Evolutionary conservation across 2,113 vertebrate genomes (phyloP), one percentile per base, ranked within the genome.

Genomic region (Thalassarche chlororhynchos): DNA sequence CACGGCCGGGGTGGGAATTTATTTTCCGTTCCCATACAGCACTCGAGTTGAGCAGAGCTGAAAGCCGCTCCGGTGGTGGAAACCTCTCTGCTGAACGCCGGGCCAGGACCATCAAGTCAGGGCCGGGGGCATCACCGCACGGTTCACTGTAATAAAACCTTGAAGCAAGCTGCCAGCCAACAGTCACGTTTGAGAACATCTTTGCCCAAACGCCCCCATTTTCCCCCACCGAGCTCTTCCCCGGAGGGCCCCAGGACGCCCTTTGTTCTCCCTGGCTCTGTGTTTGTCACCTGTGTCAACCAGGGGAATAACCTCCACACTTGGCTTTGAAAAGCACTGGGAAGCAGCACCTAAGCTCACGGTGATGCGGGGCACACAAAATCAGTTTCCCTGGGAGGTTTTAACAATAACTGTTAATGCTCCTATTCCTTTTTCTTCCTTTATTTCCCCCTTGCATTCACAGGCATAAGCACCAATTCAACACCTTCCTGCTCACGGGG

Each of bases 81-180:
- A 28, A 4, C 0, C 6, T 21, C 21, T 6, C 42, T 0, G 23
- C 66, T 19, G 31, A 34, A 12, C 3, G 2, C 13, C 5, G 7
- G 40, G 12, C 4, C 61, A 14, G 49, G 32, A 10, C 1, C 17
- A 0, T 7, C 0, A 4, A 7, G 6, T 14, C 5, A 1, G 18
- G 25, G 15, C 40, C 0, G 0, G 26, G 7, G 1, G 3, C 20
- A 52, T 12, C 47, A 5, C 31, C 0, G 0, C 13, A 13, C 1
- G 15, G 5, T 18, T 13, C 0, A 1, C 26, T 15, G 78, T 32
- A 20, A 19, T 18, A 61, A 42, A 17, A 12, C 11, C 21, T 4
- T 2, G 42, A 34, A 25, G 46, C 12, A 15, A 11, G 0, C 2
- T 2, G 13, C 15, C 17, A 8, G 42, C 2, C 28, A 28, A 1